A percentile compares a stretch with the other conserved stretches of the same genome.
Conservation (phyloP, 2,888 invertebrate species). For the Drosophila meridionalis region DNA sequence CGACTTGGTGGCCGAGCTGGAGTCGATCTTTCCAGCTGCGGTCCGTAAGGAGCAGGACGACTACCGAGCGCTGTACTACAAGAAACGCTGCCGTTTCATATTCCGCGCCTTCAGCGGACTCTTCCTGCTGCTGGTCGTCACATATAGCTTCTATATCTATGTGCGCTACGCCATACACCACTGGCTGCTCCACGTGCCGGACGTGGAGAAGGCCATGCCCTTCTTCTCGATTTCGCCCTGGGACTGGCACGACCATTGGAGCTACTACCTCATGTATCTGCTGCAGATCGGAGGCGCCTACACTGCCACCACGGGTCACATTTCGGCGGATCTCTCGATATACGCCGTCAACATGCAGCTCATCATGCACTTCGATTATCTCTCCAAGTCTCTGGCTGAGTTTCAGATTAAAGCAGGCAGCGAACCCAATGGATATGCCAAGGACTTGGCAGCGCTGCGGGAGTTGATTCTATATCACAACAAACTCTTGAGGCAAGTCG, state of each 20-base stretch:
- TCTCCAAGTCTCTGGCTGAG: slow-evolving; percentile 32
- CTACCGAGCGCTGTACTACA: slow-evolving; percentile 27
- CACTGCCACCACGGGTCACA: slow-evolving; percentile 55
- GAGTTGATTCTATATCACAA: slow-evolving; percentile 43
- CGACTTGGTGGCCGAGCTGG: slow-evolving; percentile 38
- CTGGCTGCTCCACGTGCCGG: slow-evolving; percentile 26
- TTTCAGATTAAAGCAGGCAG: slow-evolving; percentile 2
- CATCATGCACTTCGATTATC: slow-evolving; percentile 76
- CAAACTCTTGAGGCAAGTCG: slow-evolving; percentile 36
- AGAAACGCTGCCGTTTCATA: slow-evolving; percentile 21
- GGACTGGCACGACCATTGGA: slow-evolving; percentile 50
- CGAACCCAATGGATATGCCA: neutral
- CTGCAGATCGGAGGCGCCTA: slow-evolving; percentile 59
- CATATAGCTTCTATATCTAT: slow-evolving; percentile 32
- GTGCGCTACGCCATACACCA: slow-evolving; percentile 30
- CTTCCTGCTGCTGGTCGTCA: slow-evolving; percentile 8
- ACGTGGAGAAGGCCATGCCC: slow-evolving; percentile 36
- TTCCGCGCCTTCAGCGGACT: slow-evolving; percentile 34
- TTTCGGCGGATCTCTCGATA: slow-evolving; percentile 72
- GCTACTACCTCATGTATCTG: slow-evolving; percentile 58
- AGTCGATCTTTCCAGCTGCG: slow-evolving; percentile 43
- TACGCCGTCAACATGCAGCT: slow-evolving; percentile 68
- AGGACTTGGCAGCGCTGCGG: slow-evolving; percentile 21
- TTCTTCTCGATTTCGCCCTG: slow-evolving; percentile 49
- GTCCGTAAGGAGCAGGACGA: slow-evolving; percentile 25